Evolutionary conservation across 2,113 vertebrate species (phyloP), one percentile per base, ranked within the genome.

Genomic region (Zeus faber): DNA sequence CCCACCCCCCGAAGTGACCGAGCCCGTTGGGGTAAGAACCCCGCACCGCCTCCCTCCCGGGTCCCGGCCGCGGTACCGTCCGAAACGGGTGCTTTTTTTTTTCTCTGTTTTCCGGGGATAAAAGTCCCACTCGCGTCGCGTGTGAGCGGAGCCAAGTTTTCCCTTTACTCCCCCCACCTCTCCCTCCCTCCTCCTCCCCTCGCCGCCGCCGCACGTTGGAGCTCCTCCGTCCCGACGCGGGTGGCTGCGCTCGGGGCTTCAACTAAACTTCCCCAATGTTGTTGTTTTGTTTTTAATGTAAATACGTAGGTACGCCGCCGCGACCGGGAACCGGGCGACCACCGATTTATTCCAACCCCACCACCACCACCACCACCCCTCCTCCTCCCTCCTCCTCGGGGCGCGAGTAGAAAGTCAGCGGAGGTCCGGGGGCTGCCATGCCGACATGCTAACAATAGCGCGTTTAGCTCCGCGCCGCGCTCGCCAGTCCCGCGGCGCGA

Each of bases 401-500:
- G 54, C 37, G 39, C 20, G 3, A 47, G 6, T 25, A 58, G 49
- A 78, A 85, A 86, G 77, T 85, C 68, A 65, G 64, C 78, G 76
- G 76, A 80, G 71, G 77, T 76, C 54, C 40, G 31, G 46, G 52
- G 76, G 72, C 81, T 78, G 65, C 81, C 72, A 81, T 78, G 83
- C 72, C 73, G 77, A 82, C 57, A 81, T 84, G 85, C 86, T 88
- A 90, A 87, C 86, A 82, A 87, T 89, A 90, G 89, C 87, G 85
- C 72, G 61, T 87, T 89, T 89, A 90, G 88, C 87, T 80, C 70
- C 70, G 63, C 72, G n/a, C n/a, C n/a, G n/a, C 27, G 27, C 4
- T 9, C 27, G 9, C 4, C 27, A 29, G 4, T 29, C 9, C 4
- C 4, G 4, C 27, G 9, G 9, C 27, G 4, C 4, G 9, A 29